Conservation (phyloP, 53 echinoderm and acorn worm genomes). For the Pentamera pediparva region DNA sequence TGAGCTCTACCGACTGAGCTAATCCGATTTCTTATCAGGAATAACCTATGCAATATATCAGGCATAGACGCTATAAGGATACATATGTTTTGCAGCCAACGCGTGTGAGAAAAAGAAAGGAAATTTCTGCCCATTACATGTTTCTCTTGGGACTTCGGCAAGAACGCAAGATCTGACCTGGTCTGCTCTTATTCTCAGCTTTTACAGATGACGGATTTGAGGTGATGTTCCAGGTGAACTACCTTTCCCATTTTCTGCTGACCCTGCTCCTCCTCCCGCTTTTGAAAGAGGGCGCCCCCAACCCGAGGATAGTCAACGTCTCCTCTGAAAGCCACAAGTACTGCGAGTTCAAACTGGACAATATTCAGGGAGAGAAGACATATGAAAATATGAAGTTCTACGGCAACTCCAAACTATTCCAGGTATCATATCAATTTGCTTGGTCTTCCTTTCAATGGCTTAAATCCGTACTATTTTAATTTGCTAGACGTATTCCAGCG, state of each 20-base stretch:
- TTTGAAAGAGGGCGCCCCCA: slow-evolving; percentile 47
- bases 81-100: no score
- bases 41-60: no score
- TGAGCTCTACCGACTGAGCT: no score
- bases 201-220: slow-evolving; percentile 54
- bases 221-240: slow-evolving; percentile 64
- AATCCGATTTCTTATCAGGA: no score
- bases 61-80: not conserved
- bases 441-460: no score
- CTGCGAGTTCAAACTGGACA: slow-evolving; percentile 33
- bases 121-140: not conserved
- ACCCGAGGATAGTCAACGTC: slow-evolving; percentile 48
- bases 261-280: slow-evolving; percentile 54
- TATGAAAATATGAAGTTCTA: slow-evolving; percentile 24
- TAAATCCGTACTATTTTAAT: no score
- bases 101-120: not conserved
- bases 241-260: slow-evolving; percentile 62
- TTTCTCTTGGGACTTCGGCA: not conserved
- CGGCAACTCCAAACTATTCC: slow-evolving; percentile 48
- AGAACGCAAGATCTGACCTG: not conserved
- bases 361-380: slow-evolving; percentile 45
- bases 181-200: not conserved
- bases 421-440: no score
- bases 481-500: no score
- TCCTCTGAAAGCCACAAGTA: slow-evolving; percentile 31